Base-by-base conservation (phyloP, 2,888 invertebrate genomes). In the Lithophane socia region DNA sequence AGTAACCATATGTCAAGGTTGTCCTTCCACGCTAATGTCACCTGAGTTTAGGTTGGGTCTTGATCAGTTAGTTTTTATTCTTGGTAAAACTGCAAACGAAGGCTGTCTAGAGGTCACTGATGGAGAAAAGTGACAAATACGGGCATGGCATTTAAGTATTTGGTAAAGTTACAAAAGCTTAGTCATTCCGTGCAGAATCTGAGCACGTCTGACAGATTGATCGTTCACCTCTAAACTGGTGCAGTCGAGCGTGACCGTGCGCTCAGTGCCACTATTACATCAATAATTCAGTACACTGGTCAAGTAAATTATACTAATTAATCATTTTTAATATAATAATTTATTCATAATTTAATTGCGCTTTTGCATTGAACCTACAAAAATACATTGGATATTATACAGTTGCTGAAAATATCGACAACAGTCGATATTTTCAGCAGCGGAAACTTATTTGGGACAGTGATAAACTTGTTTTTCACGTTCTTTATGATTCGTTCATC, bases 181-280 rank as follows among this genome's bases (percentile, higher is more conserved):
- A 42, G 61, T 66, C 77, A 63, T 63, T 61, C 79, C 80, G 75
- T 85, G 84, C 71, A 74, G 49, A 86, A 86, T 87, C 68, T 75
- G 70, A 84, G 74, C 86, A 80, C 64, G 78, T 77, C 82, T 81
- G 76, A 79, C 63, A 73, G 87, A 85, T 85, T 90, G 88, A 89
- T 88, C 86, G 83, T 82, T 88, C 87, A 86, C 86, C 85, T 82
- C 75, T 61, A 80, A 79, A 67, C 75, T 77, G 72, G 67, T 66
- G 79, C 71, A 84, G 64, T 83, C 83, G 84, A 85, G 85, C 88
- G 86, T 84, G 83, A 71, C 87, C 68, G 52, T 72, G 73, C 68
- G 67, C 67, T 73, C 75, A 80, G 77, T 56, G 61, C 61, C 72
- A 70, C 79, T 80, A 16, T 29, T n/a, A 80, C 80, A 70, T 24